A percentile compares a stretch with the other conserved stretches of the same genome.
Conservation (phyloP, 1,140 invertebrate species). For the Lerema accius region DNA sequence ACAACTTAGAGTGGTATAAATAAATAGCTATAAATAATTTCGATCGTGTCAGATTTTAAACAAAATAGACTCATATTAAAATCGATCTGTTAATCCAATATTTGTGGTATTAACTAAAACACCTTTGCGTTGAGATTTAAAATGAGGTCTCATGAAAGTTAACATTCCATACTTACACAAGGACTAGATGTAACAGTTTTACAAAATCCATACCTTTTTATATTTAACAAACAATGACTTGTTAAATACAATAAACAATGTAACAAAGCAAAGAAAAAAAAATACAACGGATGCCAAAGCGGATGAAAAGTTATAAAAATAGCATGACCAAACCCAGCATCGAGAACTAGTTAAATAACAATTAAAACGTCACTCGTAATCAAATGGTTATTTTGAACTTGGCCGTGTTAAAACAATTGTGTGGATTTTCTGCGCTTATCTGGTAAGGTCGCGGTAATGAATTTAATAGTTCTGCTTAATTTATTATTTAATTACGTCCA, state of each 20-base stretch:
- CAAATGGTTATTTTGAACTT: conserved; percentile 44
- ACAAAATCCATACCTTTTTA: neutral
- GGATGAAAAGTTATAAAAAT: neutral
- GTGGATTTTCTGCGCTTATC: conserved; percentile 43
- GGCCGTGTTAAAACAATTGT: conserved; percentile 47
- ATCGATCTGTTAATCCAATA: no score
- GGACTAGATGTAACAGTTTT: no score
- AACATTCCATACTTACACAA: no score
- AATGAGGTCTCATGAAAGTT: no score
- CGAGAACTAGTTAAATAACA: neutral
- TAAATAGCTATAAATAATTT: no score
- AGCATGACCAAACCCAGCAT: neutral
- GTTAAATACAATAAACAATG: neutral
- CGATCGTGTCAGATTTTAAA: no score
- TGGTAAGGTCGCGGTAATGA: conserved; percentile 35
- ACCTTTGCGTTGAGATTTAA: no score
- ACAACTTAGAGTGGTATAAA: no score
- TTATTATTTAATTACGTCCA: no score
- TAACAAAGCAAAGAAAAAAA: neutral
- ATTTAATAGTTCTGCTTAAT: conserved; percentile 26
- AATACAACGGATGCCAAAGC: neutral
- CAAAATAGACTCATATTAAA: no score
- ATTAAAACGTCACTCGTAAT: conserved; percentile 23
- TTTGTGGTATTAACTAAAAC: no score
- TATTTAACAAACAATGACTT: no score